These are phyloP conservation scores for Vimba vimba DNA, from an alignment of 2,113 vertebrate genomes.

Conservation along the genomic window DNA sequence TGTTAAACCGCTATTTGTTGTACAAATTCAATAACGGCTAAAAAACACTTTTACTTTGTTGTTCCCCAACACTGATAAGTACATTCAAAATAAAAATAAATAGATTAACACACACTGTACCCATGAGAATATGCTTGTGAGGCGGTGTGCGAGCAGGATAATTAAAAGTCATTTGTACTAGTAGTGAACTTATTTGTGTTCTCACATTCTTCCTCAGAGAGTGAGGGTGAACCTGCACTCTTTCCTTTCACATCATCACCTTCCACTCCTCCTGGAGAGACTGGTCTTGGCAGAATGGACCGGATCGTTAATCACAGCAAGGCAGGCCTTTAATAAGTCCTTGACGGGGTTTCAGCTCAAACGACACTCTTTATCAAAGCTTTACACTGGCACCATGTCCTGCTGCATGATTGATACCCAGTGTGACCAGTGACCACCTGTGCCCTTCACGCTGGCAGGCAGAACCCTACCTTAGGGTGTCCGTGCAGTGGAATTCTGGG, in stretches of 20 bases:
- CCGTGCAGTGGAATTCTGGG: constrained; percentile 7
- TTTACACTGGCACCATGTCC: constrained; percentile 71
- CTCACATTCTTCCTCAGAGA: constrained; percentile 10
- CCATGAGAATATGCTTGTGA: constrained; percentile 22
- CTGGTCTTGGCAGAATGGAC: constrained; percentile 50
- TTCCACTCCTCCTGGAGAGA: constrained; percentile 57
- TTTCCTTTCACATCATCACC: constrained; percentile 50
- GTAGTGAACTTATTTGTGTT: not conserved
- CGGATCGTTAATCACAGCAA: constrained; percentile 70
- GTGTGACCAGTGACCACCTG: constrained; percentile 45
- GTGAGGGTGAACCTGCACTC: constrained; percentile 32
- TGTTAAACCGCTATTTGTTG: too few species aligned
- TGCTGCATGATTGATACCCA: constrained; percentile 71
- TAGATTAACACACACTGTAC: not conserved
- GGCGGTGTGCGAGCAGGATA: constrained; percentile 11
- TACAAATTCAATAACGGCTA: not conserved
- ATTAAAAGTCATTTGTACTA: not conserved
- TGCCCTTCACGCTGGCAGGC: constrained; percentile 69
- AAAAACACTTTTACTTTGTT: not conserved
- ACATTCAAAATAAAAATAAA: not conserved
- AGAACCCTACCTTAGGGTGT: constrained; percentile 54
- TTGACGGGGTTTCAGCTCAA: constrained; percentile 73
- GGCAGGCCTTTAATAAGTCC: constrained; percentile 77
- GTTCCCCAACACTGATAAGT: not conserved
- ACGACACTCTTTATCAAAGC: constrained; percentile 78